These are phyloP conservation scores for Melieria omissa DNA, from an alignment of 2,888 invertebrate species.

Conservation along the genomic window DNA sequence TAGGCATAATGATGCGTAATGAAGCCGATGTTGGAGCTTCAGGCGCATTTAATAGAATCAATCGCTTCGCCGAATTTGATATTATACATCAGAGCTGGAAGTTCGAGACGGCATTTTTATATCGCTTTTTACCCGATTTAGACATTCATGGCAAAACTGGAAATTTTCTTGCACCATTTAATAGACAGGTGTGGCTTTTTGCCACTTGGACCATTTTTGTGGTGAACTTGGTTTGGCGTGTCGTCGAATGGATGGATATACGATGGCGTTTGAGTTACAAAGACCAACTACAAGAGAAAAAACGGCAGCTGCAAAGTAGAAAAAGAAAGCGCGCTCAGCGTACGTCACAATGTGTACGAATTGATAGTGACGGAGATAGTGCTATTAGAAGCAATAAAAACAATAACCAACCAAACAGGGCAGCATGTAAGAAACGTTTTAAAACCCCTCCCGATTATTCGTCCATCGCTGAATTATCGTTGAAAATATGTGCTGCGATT, in stretches of 20 bases:
- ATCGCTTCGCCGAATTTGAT: conserved; percentile 62
- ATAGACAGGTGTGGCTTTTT: conserved; percentile 55
- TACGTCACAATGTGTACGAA: not conserved
- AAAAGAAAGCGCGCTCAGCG: not conserved
- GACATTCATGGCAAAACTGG: conserved; percentile 54
- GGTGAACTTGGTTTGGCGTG: conserved; percentile 54
- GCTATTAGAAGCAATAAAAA: conserved; percentile 6
- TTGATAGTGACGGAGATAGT: not conserved
- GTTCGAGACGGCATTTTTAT: conserved; percentile 61
- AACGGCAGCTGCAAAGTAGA: not conserved
- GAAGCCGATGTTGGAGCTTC: conserved; percentile 64
- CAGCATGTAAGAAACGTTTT: too few species aligned
- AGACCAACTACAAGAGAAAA: not conserved
- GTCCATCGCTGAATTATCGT: too few species aligned
- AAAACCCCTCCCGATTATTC: too few species aligned
- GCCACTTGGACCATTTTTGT: conserved; percentile 45
- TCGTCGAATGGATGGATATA: conserved; percentile 48
- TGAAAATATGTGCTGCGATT: conserved; percentile 48
- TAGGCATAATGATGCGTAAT: conserved; percentile 60
- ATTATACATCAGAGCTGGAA: conserved; percentile 63
- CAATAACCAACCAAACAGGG: not conserved
- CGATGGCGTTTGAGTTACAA: conserved; percentile 22
- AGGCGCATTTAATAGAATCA: conserved; percentile 60
- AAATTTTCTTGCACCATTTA: conserved; percentile 62
- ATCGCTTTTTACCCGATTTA: conserved; percentile 60